These are phyloP conservation scores for Dione vanillae DNA, from an alignment of 2,888 invertebrate genomes.

Conservation along the genomic window DNA sequence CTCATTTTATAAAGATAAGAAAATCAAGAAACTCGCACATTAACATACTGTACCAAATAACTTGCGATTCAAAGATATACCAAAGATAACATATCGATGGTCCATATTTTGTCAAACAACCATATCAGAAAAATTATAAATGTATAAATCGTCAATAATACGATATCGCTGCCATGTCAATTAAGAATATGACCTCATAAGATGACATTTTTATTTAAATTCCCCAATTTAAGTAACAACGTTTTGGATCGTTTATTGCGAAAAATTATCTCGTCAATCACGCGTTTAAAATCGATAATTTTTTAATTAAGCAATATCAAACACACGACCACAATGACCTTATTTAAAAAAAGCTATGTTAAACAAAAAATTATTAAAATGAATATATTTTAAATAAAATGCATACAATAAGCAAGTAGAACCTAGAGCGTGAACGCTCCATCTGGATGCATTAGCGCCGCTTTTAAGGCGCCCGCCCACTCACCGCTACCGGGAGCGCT, in stretches of 20 bases:
- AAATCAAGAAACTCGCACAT: slow-evolving; percentile 1
- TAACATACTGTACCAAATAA: slow-evolving; percentile 15
- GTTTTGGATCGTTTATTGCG: not conserved
- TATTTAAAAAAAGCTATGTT: too few species aligned
- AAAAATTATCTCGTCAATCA: slow-evolving; percentile 20
- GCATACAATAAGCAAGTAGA: slow-evolving; percentile 45
- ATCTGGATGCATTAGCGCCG: slow-evolving; percentile 70
- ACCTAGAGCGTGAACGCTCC: slow-evolving; percentile 55
- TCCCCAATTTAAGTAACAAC: not conserved
- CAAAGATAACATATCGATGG: slow-evolving; percentile 9
- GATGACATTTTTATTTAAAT: slow-evolving; percentile 20
- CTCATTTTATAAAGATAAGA: not conserved
- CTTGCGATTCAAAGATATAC: slow-evolving; percentile 3
- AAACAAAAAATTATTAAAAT: too few species aligned
- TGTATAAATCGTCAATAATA: slow-evolving; percentile 13
- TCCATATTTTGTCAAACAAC: not conserved
- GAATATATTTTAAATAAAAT: not conserved
- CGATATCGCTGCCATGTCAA: not conserved
- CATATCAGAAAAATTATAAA: not conserved
- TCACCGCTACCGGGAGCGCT: slow-evolving; percentile 59
- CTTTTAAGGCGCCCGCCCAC: slow-evolving; percentile 74
- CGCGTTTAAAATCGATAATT: slow-evolving; percentile 9
- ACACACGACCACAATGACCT: not conserved
- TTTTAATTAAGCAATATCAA: not conserved
- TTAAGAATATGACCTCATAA: not conserved